Evolutionary conservation across 2,888 invertebrate genomes (phyloP).

Genomic region (Uloborus plumipes): DNA sequence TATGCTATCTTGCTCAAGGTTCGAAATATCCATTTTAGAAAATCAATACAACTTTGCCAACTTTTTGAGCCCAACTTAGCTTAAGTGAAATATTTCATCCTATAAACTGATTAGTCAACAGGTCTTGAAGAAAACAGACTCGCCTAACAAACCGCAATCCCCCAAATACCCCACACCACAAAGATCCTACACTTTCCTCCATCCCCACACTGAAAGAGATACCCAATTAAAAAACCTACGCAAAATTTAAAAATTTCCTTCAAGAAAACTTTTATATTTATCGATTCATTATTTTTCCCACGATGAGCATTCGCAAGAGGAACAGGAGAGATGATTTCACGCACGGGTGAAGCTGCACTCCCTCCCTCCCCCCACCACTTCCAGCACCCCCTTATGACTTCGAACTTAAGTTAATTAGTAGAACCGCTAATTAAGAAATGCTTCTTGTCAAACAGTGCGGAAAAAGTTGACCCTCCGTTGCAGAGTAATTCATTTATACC

Average conservation of each 20-base stretch:
- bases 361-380: background rate
- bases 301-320: slow-evolving; percentile 17
- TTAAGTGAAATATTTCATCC: too few relatives aligned
- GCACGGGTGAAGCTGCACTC: slow-evolving; percentile 5
- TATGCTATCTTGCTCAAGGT: too few relatives aligned
- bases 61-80: too few relatives aligned
- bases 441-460: slow-evolving; percentile 57
- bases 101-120: slow-evolving; percentile 15
- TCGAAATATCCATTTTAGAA: too few relatives aligned
- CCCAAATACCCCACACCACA: background rate
- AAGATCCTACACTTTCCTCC: too few relatives aligned
- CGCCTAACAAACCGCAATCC: background rate
- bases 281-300: slow-evolving; percentile 47
- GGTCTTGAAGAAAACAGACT: slow-evolving; percentile 9
- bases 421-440: slow-evolving; percentile 52
- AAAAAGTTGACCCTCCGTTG: slow-evolving; percentile 52
- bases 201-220: background rate
- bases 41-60: too few relatives aligned
- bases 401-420: slow-evolving; percentile 62
- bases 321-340: slow-evolving; percentile 52
- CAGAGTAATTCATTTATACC: slow-evolving; percentile 58
- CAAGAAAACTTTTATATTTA: slow-evolving; percentile 47
- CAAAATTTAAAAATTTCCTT: slow-evolving; percentile 35
- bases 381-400: slow-evolving; percentile 24
- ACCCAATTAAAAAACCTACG: slow-evolving; percentile 28